Conservation (phyloP, 2,113 vertebrate species). For the Apeltes quadracus region DNA sequence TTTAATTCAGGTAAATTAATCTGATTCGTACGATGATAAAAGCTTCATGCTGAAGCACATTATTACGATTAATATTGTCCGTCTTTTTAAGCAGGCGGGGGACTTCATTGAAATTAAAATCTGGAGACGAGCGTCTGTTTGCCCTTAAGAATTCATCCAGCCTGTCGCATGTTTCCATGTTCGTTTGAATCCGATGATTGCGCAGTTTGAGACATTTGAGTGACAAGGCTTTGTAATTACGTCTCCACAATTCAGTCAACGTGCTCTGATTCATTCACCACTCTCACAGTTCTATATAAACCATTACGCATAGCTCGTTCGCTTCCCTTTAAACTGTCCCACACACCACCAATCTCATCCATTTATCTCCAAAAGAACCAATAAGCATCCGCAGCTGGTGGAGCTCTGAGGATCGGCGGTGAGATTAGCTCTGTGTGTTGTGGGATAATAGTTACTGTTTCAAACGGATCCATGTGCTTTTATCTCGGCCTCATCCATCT, state of each 20-base stretch:
- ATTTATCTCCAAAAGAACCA: conserved; percentile 2
- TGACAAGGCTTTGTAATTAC: neutral
- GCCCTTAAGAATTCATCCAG: neutral
- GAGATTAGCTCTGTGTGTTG: conserved; percentile 4
- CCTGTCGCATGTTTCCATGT: neutral
- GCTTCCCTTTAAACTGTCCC: neutral
- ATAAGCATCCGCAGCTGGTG: conserved; percentile 10
- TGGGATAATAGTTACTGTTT: conserved; percentile 7
- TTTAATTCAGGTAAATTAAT: neutral
- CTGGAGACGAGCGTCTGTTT: conserved; percentile 10
- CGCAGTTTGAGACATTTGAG: neutral
- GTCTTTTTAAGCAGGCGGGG: neutral
- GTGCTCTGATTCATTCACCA: neutral
- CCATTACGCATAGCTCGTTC: neutral
- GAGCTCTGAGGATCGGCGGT: neutral
- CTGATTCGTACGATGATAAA: neutral
- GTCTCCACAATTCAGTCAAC: neutral
- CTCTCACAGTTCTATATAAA: neutral
- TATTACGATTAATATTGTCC: too few relatives aligned
- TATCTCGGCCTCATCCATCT: conserved; percentile 35
- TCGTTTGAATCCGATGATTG: neutral
- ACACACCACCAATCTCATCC: neutral
- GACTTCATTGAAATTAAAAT: neutral
- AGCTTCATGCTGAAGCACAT: neutral
- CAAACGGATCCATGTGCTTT: conserved; percentile 25